These are phyloP conservation scores for Etheostoma nigrum DNA, from an alignment of 2,797 vertebrate genomes.

Conservation along the genomic window DNA sequence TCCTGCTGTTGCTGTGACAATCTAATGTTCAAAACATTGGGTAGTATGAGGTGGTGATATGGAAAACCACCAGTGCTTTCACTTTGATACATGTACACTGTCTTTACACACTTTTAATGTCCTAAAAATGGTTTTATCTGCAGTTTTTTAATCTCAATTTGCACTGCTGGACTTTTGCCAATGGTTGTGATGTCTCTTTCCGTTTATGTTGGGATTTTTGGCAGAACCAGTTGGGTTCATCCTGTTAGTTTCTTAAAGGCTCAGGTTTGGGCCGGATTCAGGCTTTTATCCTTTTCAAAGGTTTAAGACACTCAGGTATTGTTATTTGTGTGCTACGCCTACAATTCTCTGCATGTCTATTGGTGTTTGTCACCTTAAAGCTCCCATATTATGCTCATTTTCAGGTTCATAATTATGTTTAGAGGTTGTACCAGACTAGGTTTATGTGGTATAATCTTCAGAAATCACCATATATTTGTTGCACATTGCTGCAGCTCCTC, in stretches of 20 bases:
- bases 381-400: too few relatives aligned
- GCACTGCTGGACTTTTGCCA: neutral
- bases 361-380: neutral
- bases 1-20: slow-evolving; percentile 23
- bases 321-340: neutral
- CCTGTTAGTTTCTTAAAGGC: neutral
- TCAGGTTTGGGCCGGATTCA: neutral
- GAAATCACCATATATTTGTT: too few relatives aligned
- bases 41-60: neutral
- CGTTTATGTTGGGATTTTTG: neutral
- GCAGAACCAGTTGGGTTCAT: neutral
- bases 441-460: too few relatives aligned
- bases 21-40: slow-evolving; percentile 13
- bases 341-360: neutral
- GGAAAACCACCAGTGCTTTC: neutral
- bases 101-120: neutral
- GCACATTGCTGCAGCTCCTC: too few relatives aligned
- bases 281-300: neutral
- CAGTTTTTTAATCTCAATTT: neutral
- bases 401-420: too few relatives aligned
- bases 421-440: too few relatives aligned
- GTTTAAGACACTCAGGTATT: neutral
- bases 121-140: neutral
- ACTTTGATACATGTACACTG: neutral
- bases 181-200: neutral